phyloP scores from a whole-genome alignment of 1,140 invertebrate genomes.

The Megalopta genalis region DNA sequence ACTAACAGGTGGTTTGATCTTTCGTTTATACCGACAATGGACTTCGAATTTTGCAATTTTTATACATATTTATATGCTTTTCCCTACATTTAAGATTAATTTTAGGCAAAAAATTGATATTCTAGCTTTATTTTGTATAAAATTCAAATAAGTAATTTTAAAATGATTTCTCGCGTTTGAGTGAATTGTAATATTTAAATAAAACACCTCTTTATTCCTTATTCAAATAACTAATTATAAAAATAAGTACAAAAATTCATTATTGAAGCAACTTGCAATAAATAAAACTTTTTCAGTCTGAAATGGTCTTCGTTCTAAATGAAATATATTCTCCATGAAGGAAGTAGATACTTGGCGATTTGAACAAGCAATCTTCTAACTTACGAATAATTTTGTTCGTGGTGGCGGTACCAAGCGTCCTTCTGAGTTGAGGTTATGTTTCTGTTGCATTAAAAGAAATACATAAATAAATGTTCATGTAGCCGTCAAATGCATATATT shows the following conservation, averaged over 20 bases:
- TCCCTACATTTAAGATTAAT: too few species aligned
- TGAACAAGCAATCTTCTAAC: background rate
- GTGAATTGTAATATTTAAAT: too few species aligned
- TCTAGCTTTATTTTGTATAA: too few species aligned
- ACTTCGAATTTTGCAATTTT: too few species aligned
- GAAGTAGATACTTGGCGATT: background rate
- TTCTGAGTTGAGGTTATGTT: slow-evolving; percentile 53
- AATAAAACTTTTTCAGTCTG: background rate
- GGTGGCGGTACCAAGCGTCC: slow-evolving; percentile 54
- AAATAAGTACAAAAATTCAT: background rate
- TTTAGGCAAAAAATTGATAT: too few species aligned
- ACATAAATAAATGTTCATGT: slow-evolving; percentile 60
- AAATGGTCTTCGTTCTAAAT: background rate
- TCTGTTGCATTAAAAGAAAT: slow-evolving; percentile 17
- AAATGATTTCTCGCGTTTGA: too few species aligned
- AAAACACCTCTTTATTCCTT: too few species aligned
- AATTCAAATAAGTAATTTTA: too few species aligned
- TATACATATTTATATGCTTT: too few species aligned
- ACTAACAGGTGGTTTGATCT: slow-evolving; percentile 35
- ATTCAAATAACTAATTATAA: too few species aligned
- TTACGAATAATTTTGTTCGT: background rate
- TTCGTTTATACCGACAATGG: background rate
- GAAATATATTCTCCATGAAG: background rate
- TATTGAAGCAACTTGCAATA: background rate
- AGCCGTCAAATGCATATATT: slow-evolving; percentile 40